Percentiles rank a stretch among this genome's conserved stretches.
Conservation (phyloP, 1,140 invertebrate genomes). For the Drosophila nigromelanica region DNA sequence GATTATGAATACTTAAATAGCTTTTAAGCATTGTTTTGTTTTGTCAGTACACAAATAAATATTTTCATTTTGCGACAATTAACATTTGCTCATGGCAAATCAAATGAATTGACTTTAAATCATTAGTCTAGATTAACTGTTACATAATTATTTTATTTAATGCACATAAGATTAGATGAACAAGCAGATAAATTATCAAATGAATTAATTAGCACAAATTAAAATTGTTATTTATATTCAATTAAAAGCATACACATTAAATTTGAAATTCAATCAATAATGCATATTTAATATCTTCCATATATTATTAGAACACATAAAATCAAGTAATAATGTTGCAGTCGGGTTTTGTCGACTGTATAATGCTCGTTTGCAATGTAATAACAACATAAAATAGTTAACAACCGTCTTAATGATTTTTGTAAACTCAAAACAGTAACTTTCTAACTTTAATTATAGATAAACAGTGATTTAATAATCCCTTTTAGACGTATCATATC, state of each 20-base stretch:
- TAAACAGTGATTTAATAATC: too few species aligned
- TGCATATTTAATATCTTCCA: too few species aligned
- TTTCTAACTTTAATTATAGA: too few species aligned
- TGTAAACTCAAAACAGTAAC: too few species aligned
- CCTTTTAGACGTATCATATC: too few species aligned
- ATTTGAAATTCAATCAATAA: too few species aligned
- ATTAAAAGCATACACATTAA: background rate
- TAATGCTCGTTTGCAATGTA: background rate
- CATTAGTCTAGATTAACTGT: background rate
- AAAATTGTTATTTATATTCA: background rate
- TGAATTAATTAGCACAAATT: background rate
- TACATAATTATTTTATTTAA: background rate
- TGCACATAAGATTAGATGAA: background rate
- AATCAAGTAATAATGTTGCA: too few species aligned
- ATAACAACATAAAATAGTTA: background rate
- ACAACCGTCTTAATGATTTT: too few species aligned
- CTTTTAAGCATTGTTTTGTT: background rate
- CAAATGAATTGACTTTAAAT: background rate
- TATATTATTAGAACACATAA: too few species aligned
- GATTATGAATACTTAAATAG: background rate
- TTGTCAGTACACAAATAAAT: background rate
- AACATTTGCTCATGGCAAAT: background rate
- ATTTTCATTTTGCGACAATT: background rate
- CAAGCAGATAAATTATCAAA: background rate
- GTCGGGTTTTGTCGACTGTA: too few species aligned